Conservation (phyloP, 1,140 invertebrate species). For the Drosophila sp. region DNA sequence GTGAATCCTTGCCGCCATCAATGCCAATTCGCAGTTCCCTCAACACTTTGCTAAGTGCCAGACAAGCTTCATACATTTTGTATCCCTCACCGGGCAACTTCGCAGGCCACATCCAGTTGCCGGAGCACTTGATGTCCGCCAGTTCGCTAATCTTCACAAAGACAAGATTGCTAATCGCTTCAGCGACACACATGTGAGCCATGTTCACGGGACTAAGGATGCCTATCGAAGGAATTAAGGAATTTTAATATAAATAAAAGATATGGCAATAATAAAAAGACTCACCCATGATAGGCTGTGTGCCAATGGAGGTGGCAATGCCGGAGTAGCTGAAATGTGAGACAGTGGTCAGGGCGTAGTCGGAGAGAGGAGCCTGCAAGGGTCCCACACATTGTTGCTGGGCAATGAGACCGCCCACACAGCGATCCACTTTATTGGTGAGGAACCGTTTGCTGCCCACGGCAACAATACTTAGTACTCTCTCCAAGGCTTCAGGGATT, state of each 20-base stretch:
- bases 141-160: slow-evolving; percentile 94
- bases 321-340: slow-evolving; percentile 91
- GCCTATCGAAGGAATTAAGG: slow-evolving; percentile 66
- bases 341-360: slow-evolving; percentile 96
- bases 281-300: slow-evolving; percentile 95
- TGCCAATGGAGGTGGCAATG: slow-evolving; percentile 96
- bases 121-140: slow-evolving; percentile 97
- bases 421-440: slow-evolving; percentile 97
- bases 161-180: slow-evolving; percentile 97
- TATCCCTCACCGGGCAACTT: slow-evolving; percentile 96
- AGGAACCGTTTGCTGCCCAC: slow-evolving; percentile 98
- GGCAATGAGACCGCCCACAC: slow-evolving; percentile 97
- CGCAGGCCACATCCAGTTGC: slow-evolving; percentile 99
- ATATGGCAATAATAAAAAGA: background rate
- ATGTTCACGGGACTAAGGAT: slow-evolving; percentile 92
- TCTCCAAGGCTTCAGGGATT: slow-evolving; percentile 89
- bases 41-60: slow-evolving; percentile 95
- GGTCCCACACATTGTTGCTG: slow-evolving; percentile 99
- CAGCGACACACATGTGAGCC: slow-evolving; percentile 96
- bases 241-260: too few relatives aligned
- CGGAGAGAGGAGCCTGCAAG: slow-evolving; percentile 96
- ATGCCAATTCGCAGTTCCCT: slow-evolving; percentile 94
- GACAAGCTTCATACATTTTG: slow-evolving; percentile 93
- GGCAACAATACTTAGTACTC: slow-evolving; percentile 94
- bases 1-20: slow-evolving; percentile 98